These are phyloP conservation scores for Pseudococcus longispinus DNA, from an alignment of 2,888 invertebrate genomes.

Conservation along the genomic window DNA sequence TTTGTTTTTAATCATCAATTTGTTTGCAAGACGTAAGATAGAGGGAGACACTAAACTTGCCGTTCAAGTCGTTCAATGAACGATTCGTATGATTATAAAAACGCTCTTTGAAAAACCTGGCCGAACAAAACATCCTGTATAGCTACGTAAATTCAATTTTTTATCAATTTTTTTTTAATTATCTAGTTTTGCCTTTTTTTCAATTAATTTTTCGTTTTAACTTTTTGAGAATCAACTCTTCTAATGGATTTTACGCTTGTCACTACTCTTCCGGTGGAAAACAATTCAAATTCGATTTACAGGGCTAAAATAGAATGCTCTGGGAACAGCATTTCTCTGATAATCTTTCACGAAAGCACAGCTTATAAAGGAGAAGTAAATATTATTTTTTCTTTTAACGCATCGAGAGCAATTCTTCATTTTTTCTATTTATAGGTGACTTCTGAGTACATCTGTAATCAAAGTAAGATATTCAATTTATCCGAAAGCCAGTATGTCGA, in stretches of 20 bases:
- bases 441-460: background rate
- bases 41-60: no score
- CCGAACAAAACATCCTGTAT: no score
- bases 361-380: conserved; percentile 14
- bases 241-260: background rate
- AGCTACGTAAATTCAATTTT: no score
- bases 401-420: background rate
- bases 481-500: background rate
- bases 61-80: no score
- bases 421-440: background rate
- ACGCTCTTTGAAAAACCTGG: no score
- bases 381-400: background rate
- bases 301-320: background rate
- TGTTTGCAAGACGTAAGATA: no score
- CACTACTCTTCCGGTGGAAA: background rate
- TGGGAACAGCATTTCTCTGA: background rate
- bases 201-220: no score
- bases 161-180: no score
- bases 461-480: background rate
- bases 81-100: no score
- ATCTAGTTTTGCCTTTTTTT: no score
- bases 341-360: background rate
- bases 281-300: background rate
- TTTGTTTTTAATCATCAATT: no score
- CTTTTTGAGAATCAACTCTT: no score